Evolutionary conservation across 2,888 invertebrate genomes (phyloP).

Genomic region (Lomographa bimaculata): DNA sequence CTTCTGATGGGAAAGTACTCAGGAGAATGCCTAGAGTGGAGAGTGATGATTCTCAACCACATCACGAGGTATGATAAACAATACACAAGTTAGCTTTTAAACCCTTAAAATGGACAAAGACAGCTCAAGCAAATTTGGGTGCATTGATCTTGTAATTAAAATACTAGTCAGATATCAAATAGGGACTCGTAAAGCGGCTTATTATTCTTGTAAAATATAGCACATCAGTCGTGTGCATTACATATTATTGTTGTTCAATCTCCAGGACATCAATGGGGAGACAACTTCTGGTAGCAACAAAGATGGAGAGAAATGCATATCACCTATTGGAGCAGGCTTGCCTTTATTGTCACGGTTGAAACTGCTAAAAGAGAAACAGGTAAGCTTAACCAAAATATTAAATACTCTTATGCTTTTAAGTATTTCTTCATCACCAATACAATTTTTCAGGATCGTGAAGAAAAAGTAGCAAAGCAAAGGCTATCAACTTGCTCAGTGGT

Average conservation of each 20-base stretch:
- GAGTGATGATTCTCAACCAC: conserved; percentile 86
- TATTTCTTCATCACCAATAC: too few relatives aligned
- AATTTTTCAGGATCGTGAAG: conserved; percentile 70
- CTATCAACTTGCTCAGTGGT: conserved; percentile 63
- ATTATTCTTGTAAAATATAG: too few relatives aligned
- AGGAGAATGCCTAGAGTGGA: conserved; percentile 90
- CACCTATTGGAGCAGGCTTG: conserved; percentile 92
- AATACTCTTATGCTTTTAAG: not conserved
- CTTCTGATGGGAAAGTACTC: conserved; percentile 80
- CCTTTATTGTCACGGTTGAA: conserved; percentile 91
- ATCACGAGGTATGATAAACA: conserved; percentile 52
- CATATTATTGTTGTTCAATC: too few relatives aligned
- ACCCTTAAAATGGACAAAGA: too few relatives aligned
- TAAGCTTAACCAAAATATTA: too few relatives aligned
- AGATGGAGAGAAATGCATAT: conserved; percentile 85
- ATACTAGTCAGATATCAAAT: too few relatives aligned
- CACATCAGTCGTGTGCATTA: too few relatives aligned
- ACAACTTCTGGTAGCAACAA: conserved; percentile 69
- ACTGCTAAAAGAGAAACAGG: conserved; percentile 93
- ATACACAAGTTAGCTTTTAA: too few relatives aligned
- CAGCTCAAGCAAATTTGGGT: too few relatives aligned
- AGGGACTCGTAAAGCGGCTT: too few relatives aligned
- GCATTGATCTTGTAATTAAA: too few relatives aligned
- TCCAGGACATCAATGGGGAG: conserved; percentile 70
- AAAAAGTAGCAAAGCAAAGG: conserved; percentile 76